Percentiles rank a stretch among this genome's conserved stretches.
Conservation (phyloP, 2,888 invertebrate genomes). For the Tethea ocularis region DNA sequence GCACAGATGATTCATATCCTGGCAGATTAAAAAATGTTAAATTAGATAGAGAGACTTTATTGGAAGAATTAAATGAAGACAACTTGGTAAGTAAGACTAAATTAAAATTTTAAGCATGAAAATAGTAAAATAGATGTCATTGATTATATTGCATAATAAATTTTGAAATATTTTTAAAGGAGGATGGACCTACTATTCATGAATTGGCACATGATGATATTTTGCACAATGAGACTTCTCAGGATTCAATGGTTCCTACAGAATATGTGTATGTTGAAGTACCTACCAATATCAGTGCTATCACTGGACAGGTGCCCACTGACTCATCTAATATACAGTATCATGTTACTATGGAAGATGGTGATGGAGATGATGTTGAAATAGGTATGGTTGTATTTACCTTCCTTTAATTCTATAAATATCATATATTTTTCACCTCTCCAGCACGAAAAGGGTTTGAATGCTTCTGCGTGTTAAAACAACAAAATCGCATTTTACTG, state of each 20-base stretch:
- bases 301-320: constrained; percentile 35
- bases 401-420: neutral
- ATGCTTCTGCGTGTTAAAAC: too few relatives aligned
- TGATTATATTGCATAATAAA: neutral
- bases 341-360: constrained; percentile 77
- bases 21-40: constrained; percentile 67
- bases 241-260: constrained; percentile 55
- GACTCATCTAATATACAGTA: constrained; percentile 58
- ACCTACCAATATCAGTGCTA: constrained; percentile 32
- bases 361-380: constrained; percentile 70
- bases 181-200: constrained; percentile 80
- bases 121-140: too few relatives aligned
- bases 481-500: too few relatives aligned
- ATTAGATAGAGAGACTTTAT: constrained; percentile 59
- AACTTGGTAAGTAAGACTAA: constrained; percentile 51
- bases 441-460: too few relatives aligned
- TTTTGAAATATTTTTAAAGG: constrained; percentile 44
- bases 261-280: constrained; percentile 60
- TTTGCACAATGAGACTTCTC: constrained; percentile 60
- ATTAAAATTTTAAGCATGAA: too few relatives aligned
- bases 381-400: constrained; percentile 46
- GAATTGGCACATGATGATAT: constrained; percentile 77
- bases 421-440: too few relatives aligned
- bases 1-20: constrained; percentile 52
- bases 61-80: constrained; percentile 73